Conservation (phyloP, 2,113 vertebrate genomes). For the Oenanthe melanoleuca region DNA sequence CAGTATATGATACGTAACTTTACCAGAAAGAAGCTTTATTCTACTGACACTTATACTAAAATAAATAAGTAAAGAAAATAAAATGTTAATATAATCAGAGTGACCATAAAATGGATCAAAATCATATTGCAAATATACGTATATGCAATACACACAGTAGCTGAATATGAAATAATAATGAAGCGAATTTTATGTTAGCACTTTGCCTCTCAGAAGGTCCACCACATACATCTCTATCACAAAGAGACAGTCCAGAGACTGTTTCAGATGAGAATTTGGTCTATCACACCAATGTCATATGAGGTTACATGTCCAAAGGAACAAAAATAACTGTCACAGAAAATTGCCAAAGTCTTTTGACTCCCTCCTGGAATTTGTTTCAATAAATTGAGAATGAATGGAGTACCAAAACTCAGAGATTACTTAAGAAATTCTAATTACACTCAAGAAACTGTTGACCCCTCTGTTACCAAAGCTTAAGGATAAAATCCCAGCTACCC, state of each 20-base stretch:
- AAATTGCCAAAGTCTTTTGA: background rate
- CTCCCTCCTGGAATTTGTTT: background rate
- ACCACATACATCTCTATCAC: background rate
- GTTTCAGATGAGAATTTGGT: background rate
- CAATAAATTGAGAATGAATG: background rate
- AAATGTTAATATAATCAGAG: background rate
- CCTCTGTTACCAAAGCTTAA: background rate
- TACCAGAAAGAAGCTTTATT: background rate
- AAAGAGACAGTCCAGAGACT: background rate
- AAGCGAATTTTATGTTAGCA: background rate
- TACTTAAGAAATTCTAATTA: background rate
- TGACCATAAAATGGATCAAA: background rate
- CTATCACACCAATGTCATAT: background rate
- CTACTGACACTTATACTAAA: background rate
- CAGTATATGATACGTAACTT: background rate
- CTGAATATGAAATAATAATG: background rate
- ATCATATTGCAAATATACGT: background rate
- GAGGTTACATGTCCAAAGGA: background rate
- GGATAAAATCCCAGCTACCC: background rate
- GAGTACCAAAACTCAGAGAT: background rate
- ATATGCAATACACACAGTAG: background rate
- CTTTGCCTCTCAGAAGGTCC: background rate
- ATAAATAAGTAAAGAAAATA: background rate
- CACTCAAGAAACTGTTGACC: background rate
- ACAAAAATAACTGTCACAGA: background rate